Percentiles rank a stretch among this genome's conserved stretches.
Evolutionary conservation across 92 coral and sea anemone genomes (phyloP).

Genomic region (Chrysogorgia sp.): DNA sequence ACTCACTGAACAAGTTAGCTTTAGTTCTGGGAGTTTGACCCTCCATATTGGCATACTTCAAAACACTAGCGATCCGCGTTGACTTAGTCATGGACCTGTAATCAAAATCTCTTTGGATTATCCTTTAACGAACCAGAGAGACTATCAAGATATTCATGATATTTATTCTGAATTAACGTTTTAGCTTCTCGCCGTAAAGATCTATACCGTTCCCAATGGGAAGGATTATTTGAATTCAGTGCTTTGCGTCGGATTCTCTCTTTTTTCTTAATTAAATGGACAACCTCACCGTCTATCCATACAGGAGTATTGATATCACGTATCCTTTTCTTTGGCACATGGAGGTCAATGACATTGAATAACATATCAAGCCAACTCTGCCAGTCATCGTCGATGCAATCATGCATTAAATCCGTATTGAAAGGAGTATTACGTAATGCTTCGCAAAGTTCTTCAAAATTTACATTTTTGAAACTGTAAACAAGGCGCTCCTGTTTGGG

Average conservation of each 20-base stretch:
- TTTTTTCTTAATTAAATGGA: not conserved
- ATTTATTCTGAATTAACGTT: not conserved
- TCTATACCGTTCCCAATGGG: not conserved
- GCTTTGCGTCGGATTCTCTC: not conserved
- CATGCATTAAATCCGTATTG: not conserved
- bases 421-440: not conserved
- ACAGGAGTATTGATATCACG: not conserved
- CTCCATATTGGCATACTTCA: not conserved
- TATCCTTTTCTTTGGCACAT: not conserved
- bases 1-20: not conserved
- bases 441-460: not conserved
- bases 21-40: not conserved
- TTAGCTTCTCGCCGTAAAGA: not conserved
- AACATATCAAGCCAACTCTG: not conserved
- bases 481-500: slow-evolving; percentile 24
- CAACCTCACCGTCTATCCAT: not conserved
- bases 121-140: not conserved
- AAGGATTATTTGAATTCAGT: not conserved
- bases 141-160: not conserved
- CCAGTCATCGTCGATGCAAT: not conserved
- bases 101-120: not conserved
- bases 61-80: not conserved
- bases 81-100: not conserved
- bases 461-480: not conserved
- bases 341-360: not conserved